Conservation (phyloP, 2,888 invertebrate genomes). For the Crocallis elinguaria region DNA sequence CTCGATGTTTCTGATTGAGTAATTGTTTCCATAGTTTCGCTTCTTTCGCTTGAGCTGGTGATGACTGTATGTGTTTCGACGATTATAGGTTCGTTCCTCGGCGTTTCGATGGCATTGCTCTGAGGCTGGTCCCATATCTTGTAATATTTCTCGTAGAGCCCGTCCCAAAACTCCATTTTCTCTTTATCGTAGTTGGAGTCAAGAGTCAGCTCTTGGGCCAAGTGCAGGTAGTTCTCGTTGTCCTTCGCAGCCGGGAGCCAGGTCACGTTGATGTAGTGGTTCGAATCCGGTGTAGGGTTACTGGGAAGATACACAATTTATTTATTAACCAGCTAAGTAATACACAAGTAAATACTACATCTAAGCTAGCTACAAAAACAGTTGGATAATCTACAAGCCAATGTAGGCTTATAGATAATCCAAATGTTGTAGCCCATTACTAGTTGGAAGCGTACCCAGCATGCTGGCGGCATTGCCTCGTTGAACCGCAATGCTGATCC, state of each 20-base stretch:
- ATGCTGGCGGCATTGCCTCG: too few relatives aligned
- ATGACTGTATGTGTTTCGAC: slow-evolving; percentile 34
- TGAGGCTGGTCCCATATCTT: slow-evolving; percentile 69
- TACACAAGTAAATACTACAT: too few relatives aligned
- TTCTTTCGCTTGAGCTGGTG: slow-evolving; percentile 14
- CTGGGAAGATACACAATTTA: slow-evolving; percentile 48
- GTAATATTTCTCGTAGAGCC: slow-evolving; percentile 68
- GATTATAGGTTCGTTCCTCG: slow-evolving; percentile 38
- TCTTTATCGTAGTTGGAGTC: slow-evolving; percentile 63
- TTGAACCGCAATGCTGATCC: too few relatives aligned
- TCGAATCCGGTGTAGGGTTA: slow-evolving; percentile 77
- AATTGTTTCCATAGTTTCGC: not conserved
- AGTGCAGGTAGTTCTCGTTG: slow-evolving; percentile 63
- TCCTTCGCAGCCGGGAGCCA: slow-evolving; percentile 75
- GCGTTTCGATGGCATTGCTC: slow-evolving; percentile 41
- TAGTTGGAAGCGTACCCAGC: too few relatives aligned
- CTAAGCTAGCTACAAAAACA: too few relatives aligned
- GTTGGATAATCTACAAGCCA: too few relatives aligned
- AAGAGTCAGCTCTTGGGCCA: slow-evolving; percentile 63
- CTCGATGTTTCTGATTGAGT: slow-evolving; percentile 23
- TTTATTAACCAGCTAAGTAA: too few relatives aligned
- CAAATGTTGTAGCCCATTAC: too few relatives aligned
- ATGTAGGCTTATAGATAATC: too few relatives aligned
- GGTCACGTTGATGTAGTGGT: slow-evolving; percentile 66
- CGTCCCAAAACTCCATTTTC: slow-evolving; percentile 76